Evolutionary conservation across 2,797 vertebrate genomes (phyloP).

Genomic region (Melopsittacus undulatus): DNA sequence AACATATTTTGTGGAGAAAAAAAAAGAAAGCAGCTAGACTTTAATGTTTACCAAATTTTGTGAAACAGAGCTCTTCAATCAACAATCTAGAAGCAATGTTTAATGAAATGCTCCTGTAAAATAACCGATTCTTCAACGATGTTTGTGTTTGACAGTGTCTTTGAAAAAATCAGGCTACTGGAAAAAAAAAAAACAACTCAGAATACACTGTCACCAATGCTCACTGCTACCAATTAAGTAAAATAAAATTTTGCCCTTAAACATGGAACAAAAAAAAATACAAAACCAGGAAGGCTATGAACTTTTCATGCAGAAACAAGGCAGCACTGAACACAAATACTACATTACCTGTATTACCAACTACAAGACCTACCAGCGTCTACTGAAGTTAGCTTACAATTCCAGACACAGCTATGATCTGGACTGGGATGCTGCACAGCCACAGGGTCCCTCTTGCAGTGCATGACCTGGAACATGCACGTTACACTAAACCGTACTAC

Average conservation of each 20-base stretch:
- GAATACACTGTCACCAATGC: background rate
- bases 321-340: background rate
- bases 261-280: background rate
- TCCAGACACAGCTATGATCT: background rate
- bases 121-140: background rate
- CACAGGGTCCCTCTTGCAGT: background rate
- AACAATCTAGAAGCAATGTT: background rate
- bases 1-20: background rate
- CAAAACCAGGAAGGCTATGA: background rate
- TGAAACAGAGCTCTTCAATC: background rate
- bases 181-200: background rate
- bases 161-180: background rate
- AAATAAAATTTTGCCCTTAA: background rate
- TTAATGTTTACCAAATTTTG: background rate
- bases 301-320: background rate
- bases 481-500: fast-evolving
- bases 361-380: background rate
- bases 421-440: background rate
- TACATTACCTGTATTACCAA: background rate
- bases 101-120: background rate
- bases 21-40: background rate
- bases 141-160: background rate
- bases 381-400: background rate
- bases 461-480: background rate
- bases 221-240: background rate